Conservation (phyloP, 2,797 vertebrate species). For the Chloroceryle inda region DNA sequence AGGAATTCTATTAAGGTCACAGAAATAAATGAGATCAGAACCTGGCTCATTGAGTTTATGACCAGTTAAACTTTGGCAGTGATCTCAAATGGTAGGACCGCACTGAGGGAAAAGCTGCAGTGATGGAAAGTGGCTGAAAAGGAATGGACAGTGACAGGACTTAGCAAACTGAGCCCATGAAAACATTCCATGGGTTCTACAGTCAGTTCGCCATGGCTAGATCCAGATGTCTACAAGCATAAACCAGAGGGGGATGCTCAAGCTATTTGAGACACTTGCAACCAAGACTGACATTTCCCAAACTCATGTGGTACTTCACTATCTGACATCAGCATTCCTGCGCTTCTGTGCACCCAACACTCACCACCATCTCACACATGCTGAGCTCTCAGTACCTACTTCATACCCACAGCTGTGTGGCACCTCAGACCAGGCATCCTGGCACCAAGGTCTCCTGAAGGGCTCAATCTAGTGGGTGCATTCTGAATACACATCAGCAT, state of each 20-base stretch:
- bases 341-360: neutral
- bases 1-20: neutral
- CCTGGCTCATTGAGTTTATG: neutral
- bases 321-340: neutral
- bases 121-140: neutral
- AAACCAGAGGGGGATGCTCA: neutral
- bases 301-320: neutral
- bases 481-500: neutral
- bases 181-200: neutral
- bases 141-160: neutral
- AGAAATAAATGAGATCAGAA: constrained; percentile 13
- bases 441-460: neutral
- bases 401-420: neutral
- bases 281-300: neutral
- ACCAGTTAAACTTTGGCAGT: neutral
- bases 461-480: neutral
- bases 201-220: neutral
- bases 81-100: neutral
- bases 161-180: neutral
- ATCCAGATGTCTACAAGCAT: fast-evolving
- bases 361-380: neutral
- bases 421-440: neutral
- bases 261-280: neutral
- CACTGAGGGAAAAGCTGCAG: neutral
- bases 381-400: neutral